These are phyloP conservation scores for Amniataba percoides DNA, from an alignment of 2,797 vertebrate species.

Conservation along the genomic window DNA sequence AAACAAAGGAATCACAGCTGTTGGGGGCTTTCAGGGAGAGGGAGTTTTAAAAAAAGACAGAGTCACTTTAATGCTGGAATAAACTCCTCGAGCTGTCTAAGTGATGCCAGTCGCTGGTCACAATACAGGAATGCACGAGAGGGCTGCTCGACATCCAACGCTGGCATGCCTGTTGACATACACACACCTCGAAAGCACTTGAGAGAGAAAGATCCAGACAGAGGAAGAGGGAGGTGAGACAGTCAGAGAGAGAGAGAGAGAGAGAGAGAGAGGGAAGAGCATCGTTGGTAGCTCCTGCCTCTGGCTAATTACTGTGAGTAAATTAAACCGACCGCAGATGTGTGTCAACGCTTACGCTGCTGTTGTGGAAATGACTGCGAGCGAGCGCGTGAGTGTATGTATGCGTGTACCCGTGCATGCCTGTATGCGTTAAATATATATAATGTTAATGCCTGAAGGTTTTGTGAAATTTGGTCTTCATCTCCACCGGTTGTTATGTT, in stretches of 20 bases:
- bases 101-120: constrained; percentile 19
- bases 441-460: constrained; percentile 3
- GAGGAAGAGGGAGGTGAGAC: constrained; percentile 25
- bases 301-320: constrained; percentile 86
- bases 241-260: constrained; percentile 14
- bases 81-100: constrained; percentile 8
- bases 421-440: not conserved
- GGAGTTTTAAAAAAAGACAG: not conserved
- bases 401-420: constrained; percentile 15
- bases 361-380: constrained; percentile 37
- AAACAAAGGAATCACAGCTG: constrained; percentile 36
- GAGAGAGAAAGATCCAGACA: constrained; percentile 50
- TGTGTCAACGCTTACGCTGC: constrained; percentile 52
- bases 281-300: constrained; percentile 56
- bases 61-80: constrained; percentile 10
- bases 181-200: constrained; percentile 33
- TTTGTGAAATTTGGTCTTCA: constrained; percentile 15
- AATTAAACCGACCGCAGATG: constrained; percentile 80
- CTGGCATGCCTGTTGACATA: constrained; percentile 36
- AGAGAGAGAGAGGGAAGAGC: constrained; percentile 41
- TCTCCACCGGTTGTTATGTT: too few relatives aligned
- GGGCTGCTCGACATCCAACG: constrained; percentile 3
- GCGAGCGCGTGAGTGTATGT: not conserved
- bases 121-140: constrained; percentile 13
- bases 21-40: not conserved